Percentiles rank a stretch among this genome's conserved stretches.
phyloP scores from a whole-genome alignment of 2,797 vertebrate species.

The Tokudaia muenninki region DNA sequence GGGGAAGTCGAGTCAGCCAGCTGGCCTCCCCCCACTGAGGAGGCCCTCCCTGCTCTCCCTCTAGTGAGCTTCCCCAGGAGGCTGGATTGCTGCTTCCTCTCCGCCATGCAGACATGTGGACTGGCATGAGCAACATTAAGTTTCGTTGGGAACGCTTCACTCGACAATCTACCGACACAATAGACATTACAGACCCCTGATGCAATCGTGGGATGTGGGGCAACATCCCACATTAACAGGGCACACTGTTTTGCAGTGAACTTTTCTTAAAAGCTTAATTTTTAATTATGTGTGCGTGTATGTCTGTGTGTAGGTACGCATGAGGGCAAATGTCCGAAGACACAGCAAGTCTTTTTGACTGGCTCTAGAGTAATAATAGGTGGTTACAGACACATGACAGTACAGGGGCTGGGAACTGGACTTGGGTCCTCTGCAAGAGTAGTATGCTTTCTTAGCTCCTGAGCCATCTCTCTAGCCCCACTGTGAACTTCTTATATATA shows the following conservation, averaged over 20 bases:
- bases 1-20: background rate
- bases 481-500: background rate
- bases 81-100: background rate
- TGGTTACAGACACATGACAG: background rate
- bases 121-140: background rate
- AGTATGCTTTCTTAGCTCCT: background rate
- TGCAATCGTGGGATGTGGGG: background rate
- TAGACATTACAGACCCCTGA: background rate
- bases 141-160: background rate
- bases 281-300: background rate
- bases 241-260: too few relatives aligned
- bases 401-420: background rate
- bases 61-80: background rate
- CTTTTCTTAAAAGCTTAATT: background rate
- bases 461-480: background rate
- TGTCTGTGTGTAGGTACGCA: background rate
- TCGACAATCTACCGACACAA: background rate
- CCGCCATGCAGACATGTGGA: background rate
- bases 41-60: background rate
- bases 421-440: background rate
- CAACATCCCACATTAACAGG: background rate
- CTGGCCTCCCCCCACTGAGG: background rate
- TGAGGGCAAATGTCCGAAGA: background rate
- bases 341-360: background rate
- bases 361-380: too few relatives aligned